Conservation (phyloP, 2,888 invertebrate species). For the Amphipyra berbera region DNA sequence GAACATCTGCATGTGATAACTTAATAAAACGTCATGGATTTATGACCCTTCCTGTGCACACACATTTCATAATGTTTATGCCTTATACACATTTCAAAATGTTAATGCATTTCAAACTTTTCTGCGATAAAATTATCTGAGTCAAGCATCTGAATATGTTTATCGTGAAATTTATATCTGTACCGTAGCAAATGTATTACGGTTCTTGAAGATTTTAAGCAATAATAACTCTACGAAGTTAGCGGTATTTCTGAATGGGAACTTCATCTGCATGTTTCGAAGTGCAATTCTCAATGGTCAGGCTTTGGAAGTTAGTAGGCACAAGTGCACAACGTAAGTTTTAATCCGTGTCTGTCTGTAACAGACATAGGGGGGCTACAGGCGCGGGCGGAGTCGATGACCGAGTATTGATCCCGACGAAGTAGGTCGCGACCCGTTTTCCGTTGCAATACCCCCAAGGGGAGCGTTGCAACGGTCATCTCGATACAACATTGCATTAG, state of each 20-base stretch:
- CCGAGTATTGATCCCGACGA: conserved; percentile 88
- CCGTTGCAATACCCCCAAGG: conserved; percentile 81
- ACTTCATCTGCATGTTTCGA: conserved; percentile 5
- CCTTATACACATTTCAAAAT: too few relatives aligned
- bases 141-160: not conserved
- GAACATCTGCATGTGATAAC: conserved; percentile 43
- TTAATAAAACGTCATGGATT: conserved; percentile 22
- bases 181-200: conserved; percentile 5
- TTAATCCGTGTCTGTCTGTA: conserved; percentile 57
- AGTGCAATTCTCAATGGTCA: conserved; percentile 27
- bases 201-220: not conserved
- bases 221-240: not conserved
- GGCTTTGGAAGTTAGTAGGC: conserved; percentile 12
- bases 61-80: conserved; percentile 23
- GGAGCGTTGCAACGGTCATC: conserved; percentile 74
- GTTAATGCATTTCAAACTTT: conserved; percentile 4
- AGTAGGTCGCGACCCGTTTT: conserved; percentile 88
- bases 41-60: conserved; percentile 18
- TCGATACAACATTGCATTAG: conserved; percentile 49
- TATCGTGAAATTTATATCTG: conserved; percentile 3
- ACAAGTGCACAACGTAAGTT: conserved; percentile 29
- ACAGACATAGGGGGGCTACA: conserved; percentile 70
- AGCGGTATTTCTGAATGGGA: conserved; percentile 3
- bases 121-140: conserved; percentile 20
- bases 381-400: conserved; percentile 85